A percentile compares a stretch with the other conserved stretches of the same genome.
These are phyloP conservation scores for Bubo scandiacus DNA, from an alignment of 2,113 vertebrate species.

Conservation along the genomic window DNA sequence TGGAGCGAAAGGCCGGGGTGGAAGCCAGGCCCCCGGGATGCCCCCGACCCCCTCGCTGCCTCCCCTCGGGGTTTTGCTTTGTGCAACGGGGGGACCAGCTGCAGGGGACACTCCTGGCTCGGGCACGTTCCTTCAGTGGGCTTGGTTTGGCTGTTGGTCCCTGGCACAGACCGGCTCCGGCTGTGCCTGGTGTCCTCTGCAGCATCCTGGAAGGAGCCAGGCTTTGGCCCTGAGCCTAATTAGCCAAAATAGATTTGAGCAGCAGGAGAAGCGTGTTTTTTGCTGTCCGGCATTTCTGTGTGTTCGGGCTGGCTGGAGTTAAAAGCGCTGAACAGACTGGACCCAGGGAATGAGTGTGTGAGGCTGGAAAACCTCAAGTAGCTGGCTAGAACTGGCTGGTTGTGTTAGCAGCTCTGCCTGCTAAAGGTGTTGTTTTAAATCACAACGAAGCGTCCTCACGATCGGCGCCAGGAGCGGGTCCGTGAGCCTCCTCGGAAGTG, in stretches of 20 bases:
- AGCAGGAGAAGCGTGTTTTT: not conserved
- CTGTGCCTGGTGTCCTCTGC: rapidly evolving
- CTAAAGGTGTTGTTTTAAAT: not conserved
- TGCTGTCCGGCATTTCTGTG: not conserved
- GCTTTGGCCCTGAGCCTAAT: not conserved
- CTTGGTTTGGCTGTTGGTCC: not conserved
- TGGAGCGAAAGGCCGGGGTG: rapidly evolving
- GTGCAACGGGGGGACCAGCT: not conserved
- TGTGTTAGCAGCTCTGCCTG: not conserved
- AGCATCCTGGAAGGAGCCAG: not conserved
- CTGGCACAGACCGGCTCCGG: not conserved
- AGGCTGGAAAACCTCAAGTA: not conserved
- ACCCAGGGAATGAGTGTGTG: rapidly evolving
- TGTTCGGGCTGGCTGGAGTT: not conserved
- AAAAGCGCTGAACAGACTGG: not conserved
- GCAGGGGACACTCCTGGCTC: not conserved
- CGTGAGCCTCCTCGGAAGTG: rapidly evolving
- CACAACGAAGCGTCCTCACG: not conserved
- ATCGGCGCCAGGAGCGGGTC: rapidly evolving
- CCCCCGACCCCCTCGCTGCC: not conserved
- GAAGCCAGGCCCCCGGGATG: not conserved
- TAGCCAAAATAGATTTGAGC: not conserved
- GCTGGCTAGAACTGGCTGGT: not conserved
- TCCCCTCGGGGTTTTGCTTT: not conserved
- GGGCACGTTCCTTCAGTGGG: rapidly evolving